Evolutionary conservation across 53 echinoderm and acorn worm species (phyloP), one percentile per base, ranked within the genome.

Genomic region (Paracentrotus lividus): DNA sequence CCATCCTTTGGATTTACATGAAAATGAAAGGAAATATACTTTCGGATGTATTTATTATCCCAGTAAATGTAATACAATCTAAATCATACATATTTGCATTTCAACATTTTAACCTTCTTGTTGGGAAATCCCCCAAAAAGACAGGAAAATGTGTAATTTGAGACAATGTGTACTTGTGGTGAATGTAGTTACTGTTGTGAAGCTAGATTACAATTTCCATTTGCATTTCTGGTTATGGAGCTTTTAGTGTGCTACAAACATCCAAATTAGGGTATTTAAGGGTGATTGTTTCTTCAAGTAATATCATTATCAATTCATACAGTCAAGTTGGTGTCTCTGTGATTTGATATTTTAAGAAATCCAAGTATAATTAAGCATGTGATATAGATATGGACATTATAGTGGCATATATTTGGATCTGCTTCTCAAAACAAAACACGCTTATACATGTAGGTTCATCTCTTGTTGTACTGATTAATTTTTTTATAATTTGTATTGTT

Each of bases 141-240:
- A 23, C 23, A 24, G 77, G 77, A 81, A 16, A 26, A 4, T 47
- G 14, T 12, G 14, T 81, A 0, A 81, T 81, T 81, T 81, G 43
- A 81, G 47, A 6, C 81, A 49, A 49, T 42, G 23, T 77, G 77
- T 7, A 77, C 42, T 81, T 45, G 27, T 81, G n/a, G 27, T 47
- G 42, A 47, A 45, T 44, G 27, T 44, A n/a, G 81, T 78, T n/a
- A 76, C 42, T 76, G 76, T 21, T 76, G 76, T 76, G 76, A 76
- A 76, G 42, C 18, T 76, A 42, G 20, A 5, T 21, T 76, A 2
- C 42, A 42, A n/a, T n/a, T n/a, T 76, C 38, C 42, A 40, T 40
- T 76, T 76, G 76, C 23, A 21, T 76, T 76, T 76, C 31, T 42
- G 76, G 76, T 38, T 40, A 42, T 76, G 42, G 42, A 42, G 36